These are phyloP conservation scores for Raillietiella orientalis DNA, from an alignment of 2,888 invertebrate species.

Conservation along the genomic window DNA sequence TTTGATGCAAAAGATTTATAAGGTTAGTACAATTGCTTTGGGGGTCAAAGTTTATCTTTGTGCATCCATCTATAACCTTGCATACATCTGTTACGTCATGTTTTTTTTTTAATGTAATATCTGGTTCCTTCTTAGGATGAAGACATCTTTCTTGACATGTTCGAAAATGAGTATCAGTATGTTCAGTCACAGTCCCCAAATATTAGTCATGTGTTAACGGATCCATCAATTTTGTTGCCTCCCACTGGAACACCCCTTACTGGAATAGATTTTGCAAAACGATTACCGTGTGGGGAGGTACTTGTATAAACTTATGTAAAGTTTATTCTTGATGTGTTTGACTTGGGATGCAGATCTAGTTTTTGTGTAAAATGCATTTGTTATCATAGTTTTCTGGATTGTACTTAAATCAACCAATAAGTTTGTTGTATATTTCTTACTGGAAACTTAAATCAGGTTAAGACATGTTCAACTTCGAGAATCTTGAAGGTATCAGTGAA, in stretches of 20 bases:
- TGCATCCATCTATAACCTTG: too few species aligned
- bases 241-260: constrained; percentile 88
- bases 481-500: too few species aligned
- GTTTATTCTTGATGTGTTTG: constrained; percentile 1
- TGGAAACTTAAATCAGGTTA: too few species aligned
- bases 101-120: too few species aligned
- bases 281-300: constrained; percentile 86
- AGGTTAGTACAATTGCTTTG: constrained; percentile 18
- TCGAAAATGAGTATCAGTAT: constrained; percentile 89
- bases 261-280: constrained; percentile 68
- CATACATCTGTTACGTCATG: too few species aligned
- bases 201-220: constrained; percentile 87
- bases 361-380: not conserved
- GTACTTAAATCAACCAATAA: constrained; percentile 3
- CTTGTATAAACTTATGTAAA: constrained; percentile 12
- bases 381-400: constrained; percentile 1
- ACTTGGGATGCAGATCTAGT: constrained; percentile 2
- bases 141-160: constrained; percentile 92
- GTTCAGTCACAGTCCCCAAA: constrained; percentile 54
- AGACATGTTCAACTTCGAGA: too few species aligned
- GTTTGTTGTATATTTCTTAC: constrained; percentile 8
- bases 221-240: constrained; percentile 69
- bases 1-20: constrained; percentile 62
- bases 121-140: constrained; percentile 43
- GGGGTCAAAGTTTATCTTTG: too few species aligned